Base-by-base conservation (phyloP, 2,797 vertebrate species). In the Erethizon dorsatum region DNA sequence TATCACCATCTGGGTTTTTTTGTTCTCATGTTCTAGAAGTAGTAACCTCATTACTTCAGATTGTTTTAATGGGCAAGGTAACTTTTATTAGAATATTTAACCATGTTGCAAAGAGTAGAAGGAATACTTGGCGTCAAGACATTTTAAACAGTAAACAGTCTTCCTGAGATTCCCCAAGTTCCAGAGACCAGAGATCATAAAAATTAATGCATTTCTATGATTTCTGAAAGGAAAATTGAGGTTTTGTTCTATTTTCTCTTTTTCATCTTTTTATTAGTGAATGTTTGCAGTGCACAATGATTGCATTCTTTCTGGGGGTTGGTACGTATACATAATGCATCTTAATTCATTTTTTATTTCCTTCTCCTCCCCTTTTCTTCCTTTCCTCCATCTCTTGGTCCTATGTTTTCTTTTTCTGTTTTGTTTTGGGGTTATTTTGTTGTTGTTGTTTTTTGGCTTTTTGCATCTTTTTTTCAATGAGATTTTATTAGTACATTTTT, bases 1-100 rank as follows among this genome's bases (percentile, higher is more conserved):
- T 95, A 6, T 88, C 75, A 59, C n/a, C 47, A 18, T 75, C 67
- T 91, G 45, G 12, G 6, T 83, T 50, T 28, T 86, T 95, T 73
- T 79, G 5, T 79, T 86, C 56, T 88, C 50, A 67, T 15, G 41
- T 83, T 94, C 75, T 86, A n/a, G 63, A 86, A 71, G 5, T 63
- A 84, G 47, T 69, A 88, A 50, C 54, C n/a, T 1, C 67, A 28
- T 18, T 61, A 28, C 77, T 88, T 94, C 15, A 15, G 33, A 95
- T 82, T 82, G n/a, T 95, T 82, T 94, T 54, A 91, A 77, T 17
- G 54, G 56, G 20, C 14, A 90, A 63, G 18, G n/a, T 41, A 82
- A 20, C 50, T 94, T 96, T 83, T 87, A 59, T 77, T 91, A 93
- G 18, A 83, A 45, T 91, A 79, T 83, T 84, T 94, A 54, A 83